These are phyloP conservation scores for Onychostruthus taczanowskii DNA, from an alignment of 2,113 vertebrate genomes.

Conservation along the genomic window DNA sequence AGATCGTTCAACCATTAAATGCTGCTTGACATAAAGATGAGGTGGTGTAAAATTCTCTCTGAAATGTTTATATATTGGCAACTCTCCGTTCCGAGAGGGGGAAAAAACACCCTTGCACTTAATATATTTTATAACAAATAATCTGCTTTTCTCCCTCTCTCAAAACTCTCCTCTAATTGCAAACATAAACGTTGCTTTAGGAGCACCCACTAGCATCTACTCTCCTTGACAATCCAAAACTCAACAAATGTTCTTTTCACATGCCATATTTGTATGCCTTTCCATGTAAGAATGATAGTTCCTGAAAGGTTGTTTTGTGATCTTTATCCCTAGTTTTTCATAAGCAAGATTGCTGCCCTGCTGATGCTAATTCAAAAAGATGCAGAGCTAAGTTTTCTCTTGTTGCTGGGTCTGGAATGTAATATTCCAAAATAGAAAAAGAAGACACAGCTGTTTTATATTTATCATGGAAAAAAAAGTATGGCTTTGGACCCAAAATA, in stretches of 20 bases:
- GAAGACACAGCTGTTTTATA: slow-evolving; percentile 48
- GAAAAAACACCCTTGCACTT: slow-evolving; percentile 48
- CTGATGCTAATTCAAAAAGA: slow-evolving; percentile 45
- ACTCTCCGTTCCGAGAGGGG: slow-evolving; percentile 32
- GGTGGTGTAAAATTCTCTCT: slow-evolving; percentile 65
- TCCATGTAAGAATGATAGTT: slow-evolving; percentile 70
- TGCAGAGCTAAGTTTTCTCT: slow-evolving; percentile 5
- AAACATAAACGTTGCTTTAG: slow-evolving; percentile 64
- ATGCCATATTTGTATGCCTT: slow-evolving; percentile 59
- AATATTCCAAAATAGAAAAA: background rate
- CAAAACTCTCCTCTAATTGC: slow-evolving; percentile 44
- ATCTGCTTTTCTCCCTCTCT: slow-evolving; percentile 49
- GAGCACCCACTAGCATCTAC: slow-evolving; percentile 41
- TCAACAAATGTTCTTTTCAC: slow-evolving; percentile 66
- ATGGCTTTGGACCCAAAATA: slow-evolving; percentile 47
- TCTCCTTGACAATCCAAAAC: slow-evolving; percentile 13
- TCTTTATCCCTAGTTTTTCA: slow-evolving; percentile 45
- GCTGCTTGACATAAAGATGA: slow-evolving; percentile 69
- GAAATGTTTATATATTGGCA: slow-evolving; percentile 69
- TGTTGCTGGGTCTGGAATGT: background rate
- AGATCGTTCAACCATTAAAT: slow-evolving; percentile 66
- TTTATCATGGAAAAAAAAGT: background rate
- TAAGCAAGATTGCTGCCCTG: slow-evolving; percentile 65
- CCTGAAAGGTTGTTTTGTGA: slow-evolving; percentile 62
- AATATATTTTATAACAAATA: background rate